Percentiles rank a stretch among this genome's conserved stretches.
phyloP scores from a whole-genome alignment of 2,113 vertebrate genomes.

The Numenius arquata region DNA sequence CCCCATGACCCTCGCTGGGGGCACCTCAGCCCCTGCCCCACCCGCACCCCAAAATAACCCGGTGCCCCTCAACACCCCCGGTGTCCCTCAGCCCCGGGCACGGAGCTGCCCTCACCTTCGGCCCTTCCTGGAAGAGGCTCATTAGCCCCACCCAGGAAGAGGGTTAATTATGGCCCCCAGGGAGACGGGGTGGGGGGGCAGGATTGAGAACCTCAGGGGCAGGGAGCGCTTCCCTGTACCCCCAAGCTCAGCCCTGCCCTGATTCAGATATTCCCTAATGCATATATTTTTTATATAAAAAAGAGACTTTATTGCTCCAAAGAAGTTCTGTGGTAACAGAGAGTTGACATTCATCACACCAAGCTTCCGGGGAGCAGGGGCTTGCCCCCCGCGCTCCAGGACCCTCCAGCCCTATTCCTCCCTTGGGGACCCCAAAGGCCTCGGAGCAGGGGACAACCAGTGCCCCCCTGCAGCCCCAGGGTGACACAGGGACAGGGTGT shows the following conservation, averaged over 20 bases:
- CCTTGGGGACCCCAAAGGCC: neutral
- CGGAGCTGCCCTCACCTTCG: neutral
- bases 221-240: neutral
- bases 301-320: neutral
- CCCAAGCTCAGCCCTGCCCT: too few species aligned
- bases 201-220: neutral
- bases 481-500: neutral
- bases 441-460: neutral
- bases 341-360: neutral
- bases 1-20: neutral
- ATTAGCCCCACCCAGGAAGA: neutral
- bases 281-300: neutral
- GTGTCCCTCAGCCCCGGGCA: neutral
- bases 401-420: neutral
- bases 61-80: neutral
- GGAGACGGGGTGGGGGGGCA: neutral
- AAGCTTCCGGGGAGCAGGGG: accelerated
- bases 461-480: neutral
- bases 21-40: neutral
- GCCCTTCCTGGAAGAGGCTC: neutral
- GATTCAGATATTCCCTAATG: too few species aligned
- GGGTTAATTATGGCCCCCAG: neutral
- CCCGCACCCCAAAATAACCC: accelerated
- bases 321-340: neutral
- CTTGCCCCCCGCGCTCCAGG: neutral